These are phyloP conservation scores for Perognathus longimembris DNA, from an alignment of 2,113 vertebrate species.

Conservation along the genomic window DNA sequence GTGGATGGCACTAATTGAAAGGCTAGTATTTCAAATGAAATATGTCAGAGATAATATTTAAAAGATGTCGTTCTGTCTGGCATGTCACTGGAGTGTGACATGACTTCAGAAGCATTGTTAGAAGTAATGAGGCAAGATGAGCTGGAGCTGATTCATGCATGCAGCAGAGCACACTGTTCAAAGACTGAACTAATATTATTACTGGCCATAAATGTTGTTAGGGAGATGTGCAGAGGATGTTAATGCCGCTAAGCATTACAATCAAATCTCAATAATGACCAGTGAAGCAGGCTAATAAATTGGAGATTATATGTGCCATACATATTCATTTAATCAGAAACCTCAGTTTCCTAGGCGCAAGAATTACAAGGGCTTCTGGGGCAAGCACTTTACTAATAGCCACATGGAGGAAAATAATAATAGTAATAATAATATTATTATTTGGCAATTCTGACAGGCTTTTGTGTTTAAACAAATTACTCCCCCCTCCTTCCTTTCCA, in stretches of 20 bases:
- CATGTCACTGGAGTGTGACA: conserved; percentile 74
- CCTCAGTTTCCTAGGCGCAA: conserved; percentile 67
- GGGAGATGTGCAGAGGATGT: conserved; percentile 79
- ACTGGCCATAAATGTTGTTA: conserved; percentile 83
- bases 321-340: conserved; percentile 74
- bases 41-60: conserved; percentile 81
- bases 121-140: conserved; percentile 80
- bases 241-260: conserved; percentile 81
- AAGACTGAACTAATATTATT: conserved; percentile 79
- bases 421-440: neutral
- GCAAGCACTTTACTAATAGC: conserved; percentile 40
- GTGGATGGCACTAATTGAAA: conserved; percentile 73
- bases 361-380: conserved; percentile 73
- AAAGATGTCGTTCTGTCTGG: conserved; percentile 71
- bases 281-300: conserved; percentile 83
- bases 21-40: conserved; percentile 76
- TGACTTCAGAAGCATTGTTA: conserved; percentile 59
- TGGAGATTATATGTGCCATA: conserved; percentile 77
- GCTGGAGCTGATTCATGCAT: conserved; percentile 75
- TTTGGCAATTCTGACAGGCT: neutral
- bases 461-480: neutral
- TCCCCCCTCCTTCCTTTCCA: conserved; percentile 15
- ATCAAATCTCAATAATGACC: conserved; percentile 81
- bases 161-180: conserved; percentile 72
- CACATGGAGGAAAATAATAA: neutral